Evolutionary conservation across 2,888 invertebrate species (phyloP), one percentile per base, ranked within the genome.

Genomic region (Ceramica pisi): DNA sequence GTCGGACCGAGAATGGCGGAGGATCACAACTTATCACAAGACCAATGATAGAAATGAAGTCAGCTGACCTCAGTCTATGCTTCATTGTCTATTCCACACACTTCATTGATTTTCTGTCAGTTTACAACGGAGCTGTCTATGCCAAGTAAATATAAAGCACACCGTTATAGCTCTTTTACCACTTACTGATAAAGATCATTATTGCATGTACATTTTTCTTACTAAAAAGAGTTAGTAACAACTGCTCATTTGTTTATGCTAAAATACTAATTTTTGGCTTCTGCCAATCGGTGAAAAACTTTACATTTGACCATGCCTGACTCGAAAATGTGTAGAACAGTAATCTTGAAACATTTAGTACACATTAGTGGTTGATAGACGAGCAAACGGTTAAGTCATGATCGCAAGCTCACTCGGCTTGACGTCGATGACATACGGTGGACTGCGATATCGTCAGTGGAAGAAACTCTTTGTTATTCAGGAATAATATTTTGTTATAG

Each of bases 1-100:
- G 95, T 92, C 93, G 93, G 93, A 90, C 94, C 90, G 91, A 95
- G 96, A 95, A 96, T 96, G 96, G 96, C 96, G 96, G 96, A 95
- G 93, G 86, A 91, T 89, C 90, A 93, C 93, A 94, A 95, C 94
- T 93, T 96, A 96, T 96, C 96, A 96, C 96, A 96, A 96, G 96
- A 96, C 95, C 95, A 93, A 93, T 94, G 96, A 96, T 96, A 95
- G 95, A 95, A 95, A 86, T 94, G 87, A 90, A 94, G 96, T 96
- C 96, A 96, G 96, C 96, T 96, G 96, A 96, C 95, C 92, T 90
- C 81, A 86, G 90, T 95, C 94, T 94, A 94, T 94, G 94, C 84
- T 81, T 89, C 77, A 31, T 89, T 89, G 90, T 94, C 92, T 94
- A 91, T 94, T 90, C 73, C 66, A 59, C 69, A 64, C 80, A 82